These are phyloP conservation scores for Otus sunia DNA, from an alignment of 2,113 vertebrate species.

Conservation along the genomic window DNA sequence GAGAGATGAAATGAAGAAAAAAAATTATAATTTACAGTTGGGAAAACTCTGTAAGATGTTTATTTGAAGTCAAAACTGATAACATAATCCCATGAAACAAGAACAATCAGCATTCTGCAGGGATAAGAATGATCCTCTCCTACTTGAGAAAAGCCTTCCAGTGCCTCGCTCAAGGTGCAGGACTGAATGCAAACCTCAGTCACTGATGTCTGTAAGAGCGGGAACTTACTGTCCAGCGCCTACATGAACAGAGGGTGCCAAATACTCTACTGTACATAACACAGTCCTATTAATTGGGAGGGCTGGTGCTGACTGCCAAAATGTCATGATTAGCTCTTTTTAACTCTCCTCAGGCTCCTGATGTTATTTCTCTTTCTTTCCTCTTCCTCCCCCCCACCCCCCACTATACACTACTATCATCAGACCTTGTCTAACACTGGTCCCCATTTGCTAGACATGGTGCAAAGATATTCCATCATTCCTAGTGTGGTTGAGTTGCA, in stretches of 20 bases:
- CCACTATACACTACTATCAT: neutral
- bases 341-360: neutral
- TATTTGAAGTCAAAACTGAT: neutral
- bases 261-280: neutral
- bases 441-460: neutral
- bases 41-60: neutral
- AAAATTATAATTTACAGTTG: neutral
- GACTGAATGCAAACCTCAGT: neutral
- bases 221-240: neutral
- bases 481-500: neutral
- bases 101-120: neutral
- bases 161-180: neutral
- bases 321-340: neutral
- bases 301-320: neutral
- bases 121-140: neutral
- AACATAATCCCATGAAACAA: neutral
- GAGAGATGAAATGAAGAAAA: constrained; percentile 19
- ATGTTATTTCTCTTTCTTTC: neutral
- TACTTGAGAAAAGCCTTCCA: neutral
- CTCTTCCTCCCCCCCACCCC: too few species aligned
- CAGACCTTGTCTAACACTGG: neutral
- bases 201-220: neutral
- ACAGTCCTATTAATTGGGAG: neutral
- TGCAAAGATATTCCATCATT: neutral
- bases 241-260: rapidly evolving